Conservation (phyloP, 2,888 invertebrate genomes). For the Xestia sexstrigata region DNA sequence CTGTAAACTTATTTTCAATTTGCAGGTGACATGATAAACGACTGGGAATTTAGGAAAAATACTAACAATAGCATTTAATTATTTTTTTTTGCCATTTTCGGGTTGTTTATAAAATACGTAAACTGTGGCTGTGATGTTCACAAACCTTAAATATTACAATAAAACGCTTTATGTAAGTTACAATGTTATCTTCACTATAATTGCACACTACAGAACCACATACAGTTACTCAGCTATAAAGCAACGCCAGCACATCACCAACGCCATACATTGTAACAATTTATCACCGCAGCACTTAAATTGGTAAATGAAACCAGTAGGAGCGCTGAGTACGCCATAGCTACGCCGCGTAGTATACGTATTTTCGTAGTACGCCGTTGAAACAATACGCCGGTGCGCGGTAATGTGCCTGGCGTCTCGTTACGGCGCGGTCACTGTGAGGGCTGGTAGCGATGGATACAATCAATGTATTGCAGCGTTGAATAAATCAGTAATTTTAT, state of each 20-base stretch:
- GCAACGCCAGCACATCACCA: conserved; percentile 40
- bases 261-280: conserved; percentile 39
- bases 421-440: conserved; percentile 48
- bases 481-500: not conserved
- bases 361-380: conserved; percentile 51
- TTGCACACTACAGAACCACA: not conserved
- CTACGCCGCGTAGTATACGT: conserved; percentile 41
- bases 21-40: not conserved
- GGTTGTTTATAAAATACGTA: no score
- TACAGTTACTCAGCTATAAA: conserved; percentile 20
- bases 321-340: conserved; percentile 50
- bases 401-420: conserved; percentile 62
- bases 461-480: not conserved
- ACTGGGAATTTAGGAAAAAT: not conserved
- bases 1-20: not conserved
- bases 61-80: not conserved
- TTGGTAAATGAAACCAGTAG: conserved; percentile 55
- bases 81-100: no score
- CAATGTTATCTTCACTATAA: not conserved
- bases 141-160: not conserved
- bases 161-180: not conserved
- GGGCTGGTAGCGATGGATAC: conserved; percentile 8
- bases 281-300: conserved; percentile 51
- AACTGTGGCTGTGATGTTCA: no score
- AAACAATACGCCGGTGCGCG: conserved; percentile 63